Evolutionary conservation across 2,888 invertebrate genomes (phyloP).

Genomic region (Drosophila anomelani): DNA sequence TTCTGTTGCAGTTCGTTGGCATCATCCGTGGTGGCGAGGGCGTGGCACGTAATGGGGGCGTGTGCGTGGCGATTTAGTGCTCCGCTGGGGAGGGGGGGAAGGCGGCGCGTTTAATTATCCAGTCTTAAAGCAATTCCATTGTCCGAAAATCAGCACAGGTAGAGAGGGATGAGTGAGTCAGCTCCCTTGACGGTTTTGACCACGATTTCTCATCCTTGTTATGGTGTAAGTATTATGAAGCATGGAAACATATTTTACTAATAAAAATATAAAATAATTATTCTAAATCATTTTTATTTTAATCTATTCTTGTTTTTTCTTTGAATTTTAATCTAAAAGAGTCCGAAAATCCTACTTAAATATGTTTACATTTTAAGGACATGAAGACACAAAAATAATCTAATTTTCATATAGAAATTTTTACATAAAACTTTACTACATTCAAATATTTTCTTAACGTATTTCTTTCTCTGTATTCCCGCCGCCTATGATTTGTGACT

Average conservation of each 20-base stretch:
- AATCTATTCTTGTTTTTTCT: neutral
- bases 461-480: neutral
- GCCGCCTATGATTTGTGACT: conserved; percentile 22
- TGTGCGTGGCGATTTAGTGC: conserved; percentile 34
- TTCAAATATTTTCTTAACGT: neutral
- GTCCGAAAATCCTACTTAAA: neutral
- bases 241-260: neutral
- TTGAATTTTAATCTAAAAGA: neutral
- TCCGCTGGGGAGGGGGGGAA: conserved; percentile 45
- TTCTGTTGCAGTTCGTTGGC: conserved; percentile 33
- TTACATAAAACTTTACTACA: too few relatives aligned
- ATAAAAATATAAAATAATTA: neutral
- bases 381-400: neutral
- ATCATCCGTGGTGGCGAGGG: conserved; percentile 26
- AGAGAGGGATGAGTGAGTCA: conserved; percentile 7
- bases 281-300: neutral
- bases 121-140: conserved; percentile 42
- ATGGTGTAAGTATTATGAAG: neutral
- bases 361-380: neutral
- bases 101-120: conserved; percentile 56
- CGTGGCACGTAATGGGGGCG: conserved; percentile 29
- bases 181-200: neutral
- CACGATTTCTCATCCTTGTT: neutral
- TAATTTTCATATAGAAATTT: neutral
- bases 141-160: conserved; percentile 29